Evolutionary conservation across 2,888 invertebrate species (phyloP), one percentile per base, ranked within the genome.

Genomic region (Eupithecia exiguata): DNA sequence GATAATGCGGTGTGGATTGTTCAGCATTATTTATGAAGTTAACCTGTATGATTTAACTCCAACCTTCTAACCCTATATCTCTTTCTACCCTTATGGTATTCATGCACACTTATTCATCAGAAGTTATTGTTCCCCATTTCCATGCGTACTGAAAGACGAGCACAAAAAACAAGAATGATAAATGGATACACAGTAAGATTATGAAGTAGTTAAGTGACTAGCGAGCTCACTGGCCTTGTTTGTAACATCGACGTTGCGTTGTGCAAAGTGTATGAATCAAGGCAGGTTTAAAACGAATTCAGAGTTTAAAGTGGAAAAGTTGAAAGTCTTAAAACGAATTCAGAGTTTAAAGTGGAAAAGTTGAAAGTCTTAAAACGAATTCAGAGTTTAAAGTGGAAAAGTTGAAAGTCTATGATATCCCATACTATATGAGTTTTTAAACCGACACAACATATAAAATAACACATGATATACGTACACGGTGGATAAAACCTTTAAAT

Each of bases 181-280:
- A 25, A 58, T 58, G 21, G 58, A 58, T 25, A 12, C n/a, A 53
- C 46, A 10, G 49, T 25, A 25, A 25, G 14, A 58, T 58, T 25
- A 58, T 25, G 12, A 25, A 58, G 58, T 25, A 58, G 58, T 12
- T 25, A 58, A 53, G 53, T 53, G 1, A 53, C 10, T 53, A 25
- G 58, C 25, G 25, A 58, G 25, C 58, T 58, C 25, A 58, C 58
- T 58, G 58, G 58, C 58, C 58, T 58, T 58, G 58, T 14, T 58
- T 58, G 58, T 25, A 58, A 58, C 25, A 58, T 25, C 12, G 25
- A 25, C 58, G 58, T 53, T 25, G 58, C 58, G 58, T 53, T 25
- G 58, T 58, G 25, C 58, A 58, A 53, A 58, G 25, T 58, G 25
- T 1, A 53, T 4, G 53, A 53, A 25, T 58, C 58, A 58, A 58